phyloP scores from a whole-genome alignment of 1,140 invertebrate genomes.

The Pararge aegeria region DNA sequence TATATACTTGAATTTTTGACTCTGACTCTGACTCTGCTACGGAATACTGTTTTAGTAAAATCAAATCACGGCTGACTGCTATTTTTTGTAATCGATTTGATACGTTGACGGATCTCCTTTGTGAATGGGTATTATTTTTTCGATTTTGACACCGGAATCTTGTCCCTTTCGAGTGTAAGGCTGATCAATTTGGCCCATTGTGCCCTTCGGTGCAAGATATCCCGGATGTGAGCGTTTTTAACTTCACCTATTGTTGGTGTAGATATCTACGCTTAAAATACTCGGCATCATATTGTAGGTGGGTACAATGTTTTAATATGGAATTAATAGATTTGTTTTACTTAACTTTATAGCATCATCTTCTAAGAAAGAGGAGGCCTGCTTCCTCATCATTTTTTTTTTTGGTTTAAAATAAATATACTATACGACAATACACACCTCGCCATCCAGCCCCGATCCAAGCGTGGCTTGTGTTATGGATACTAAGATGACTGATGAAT shows the following conservation, averaged over 20 bases:
- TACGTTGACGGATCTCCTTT: slow-evolving; percentile 61
- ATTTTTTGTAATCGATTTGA: slow-evolving; percentile 45
- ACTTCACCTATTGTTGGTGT: slow-evolving; percentile 21
- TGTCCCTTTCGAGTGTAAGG: slow-evolving; percentile 45
- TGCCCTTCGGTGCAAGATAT: slow-evolving; percentile 25
- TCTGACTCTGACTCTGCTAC: too few species aligned
- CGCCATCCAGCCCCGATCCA: too few species aligned
- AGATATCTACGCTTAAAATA: slow-evolving; percentile 4
- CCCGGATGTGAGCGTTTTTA: slow-evolving; percentile 45
- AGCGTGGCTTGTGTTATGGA: too few species aligned
- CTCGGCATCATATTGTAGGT: slow-evolving; percentile 8
- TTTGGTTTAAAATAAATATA: too few species aligned
- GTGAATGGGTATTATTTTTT: slow-evolving; percentile 57
- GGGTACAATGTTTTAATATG: not conserved
- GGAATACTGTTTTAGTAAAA: not conserved
- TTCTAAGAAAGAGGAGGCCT: too few species aligned
- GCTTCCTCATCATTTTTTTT: too few species aligned
- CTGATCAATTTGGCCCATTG: slow-evolving; percentile 61
- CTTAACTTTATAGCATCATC: too few species aligned
- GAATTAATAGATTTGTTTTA: not conserved
- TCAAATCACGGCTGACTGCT: not conserved
- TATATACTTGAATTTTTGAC: too few species aligned
- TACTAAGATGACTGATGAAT: too few species aligned
- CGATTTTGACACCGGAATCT: slow-evolving; percentile 70
- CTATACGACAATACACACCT: too few species aligned